A percentile compares a stretch with the other conserved stretches of the same genome.
phyloP scores from a whole-genome alignment of 2,113 vertebrate genomes.

The Cranoglanis bouderius region DNA sequence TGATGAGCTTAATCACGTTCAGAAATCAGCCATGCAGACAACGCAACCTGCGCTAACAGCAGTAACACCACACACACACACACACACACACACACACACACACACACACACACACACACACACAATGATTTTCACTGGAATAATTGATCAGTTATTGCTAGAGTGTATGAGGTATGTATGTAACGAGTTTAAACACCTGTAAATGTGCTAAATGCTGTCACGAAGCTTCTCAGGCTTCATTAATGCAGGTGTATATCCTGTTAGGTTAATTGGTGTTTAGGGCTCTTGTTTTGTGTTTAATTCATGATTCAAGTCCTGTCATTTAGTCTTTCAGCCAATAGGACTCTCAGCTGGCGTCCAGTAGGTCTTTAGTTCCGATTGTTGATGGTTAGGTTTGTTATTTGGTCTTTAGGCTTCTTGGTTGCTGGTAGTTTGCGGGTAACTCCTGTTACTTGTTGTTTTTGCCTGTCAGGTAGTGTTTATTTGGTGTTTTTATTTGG shows the following conservation, averaged over 20 bases:
- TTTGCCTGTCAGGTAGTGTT: no score
- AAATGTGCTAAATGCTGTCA: no score
- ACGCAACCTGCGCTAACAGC: constrained; percentile 16
- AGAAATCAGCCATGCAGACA: constrained; percentile 35
- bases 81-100: constrained; percentile 23
- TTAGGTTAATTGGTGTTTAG: no score
- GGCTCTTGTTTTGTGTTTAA: no score
- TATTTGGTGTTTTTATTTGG: no score
- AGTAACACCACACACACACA: constrained; percentile 3
- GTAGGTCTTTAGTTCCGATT: background rate
- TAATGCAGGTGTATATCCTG: no score
- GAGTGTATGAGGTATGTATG: background rate
- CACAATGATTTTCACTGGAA: background rate
- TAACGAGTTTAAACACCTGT: background rate
- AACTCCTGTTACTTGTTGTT: no score
- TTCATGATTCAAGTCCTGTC: no score
- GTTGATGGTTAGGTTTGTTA: background rate
- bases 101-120: constrained; percentile 21
- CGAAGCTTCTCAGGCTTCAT: no score
- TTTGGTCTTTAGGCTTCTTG: background rate
- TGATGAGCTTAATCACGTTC: constrained; percentile 40
- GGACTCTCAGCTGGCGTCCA: background rate
- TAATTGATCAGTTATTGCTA: background rate
- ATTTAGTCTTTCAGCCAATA: no score
- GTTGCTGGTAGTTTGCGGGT: no score